Percentiles rank a stretch among this genome's conserved stretches.
Conservation (phyloP, 1,140 invertebrate species). For the Euura lappo region DNA sequence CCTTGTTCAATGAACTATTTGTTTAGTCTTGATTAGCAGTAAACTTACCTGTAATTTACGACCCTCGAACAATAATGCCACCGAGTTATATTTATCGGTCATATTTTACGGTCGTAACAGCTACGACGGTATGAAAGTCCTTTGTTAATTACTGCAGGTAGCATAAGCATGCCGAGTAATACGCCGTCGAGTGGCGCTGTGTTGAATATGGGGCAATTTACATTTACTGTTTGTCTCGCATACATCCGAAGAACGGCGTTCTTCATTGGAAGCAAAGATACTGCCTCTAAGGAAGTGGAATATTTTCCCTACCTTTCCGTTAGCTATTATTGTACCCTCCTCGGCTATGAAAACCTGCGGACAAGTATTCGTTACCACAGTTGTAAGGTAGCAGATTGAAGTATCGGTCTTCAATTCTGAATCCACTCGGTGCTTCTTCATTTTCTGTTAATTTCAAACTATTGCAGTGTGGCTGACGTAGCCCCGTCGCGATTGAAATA, state of each 20-base stretch:
- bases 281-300: not conserved
- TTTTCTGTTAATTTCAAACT: not conserved
- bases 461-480: not conserved
- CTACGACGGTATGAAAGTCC: not conserved
- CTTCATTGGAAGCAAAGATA: not conserved
- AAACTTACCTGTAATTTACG: not conserved
- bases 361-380: too few relatives aligned
- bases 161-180: conserved; percentile 6
- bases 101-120: not conserved
- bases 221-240: not conserved
- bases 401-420: not conserved
- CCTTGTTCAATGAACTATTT: not conserved
- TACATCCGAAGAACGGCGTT: not conserved
- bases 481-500: not conserved
- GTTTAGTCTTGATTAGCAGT: not conserved
- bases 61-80: not conserved
- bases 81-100: not conserved
- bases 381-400: not conserved
- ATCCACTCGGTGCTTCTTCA: not conserved
- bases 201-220: not conserved
- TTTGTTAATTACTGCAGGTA: not conserved
- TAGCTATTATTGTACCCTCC: not conserved
- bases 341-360: not conserved
- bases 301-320: conserved; percentile 1
- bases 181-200: not conserved